These are phyloP conservation scores for Trematomus bernacchii DNA, from an alignment of 2,797 vertebrate species.

Conservation along the genomic window DNA sequence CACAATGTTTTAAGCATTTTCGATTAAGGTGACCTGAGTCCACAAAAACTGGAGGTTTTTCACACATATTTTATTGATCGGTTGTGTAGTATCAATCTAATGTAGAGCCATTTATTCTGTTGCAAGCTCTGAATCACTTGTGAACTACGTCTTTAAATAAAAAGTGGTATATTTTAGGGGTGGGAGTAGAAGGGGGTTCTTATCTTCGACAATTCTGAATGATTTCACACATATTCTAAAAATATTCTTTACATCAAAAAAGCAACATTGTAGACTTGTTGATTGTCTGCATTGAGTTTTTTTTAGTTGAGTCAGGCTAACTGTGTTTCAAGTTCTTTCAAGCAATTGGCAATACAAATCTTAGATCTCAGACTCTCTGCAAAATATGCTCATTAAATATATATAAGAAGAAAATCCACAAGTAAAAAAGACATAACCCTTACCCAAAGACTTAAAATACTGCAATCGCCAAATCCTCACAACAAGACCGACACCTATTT, in stretches of 20 bases:
- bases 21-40: background rate
- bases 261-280: background rate
- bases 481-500: conserved; percentile 27
- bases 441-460: too few species aligned
- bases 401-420: background rate
- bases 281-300: background rate
- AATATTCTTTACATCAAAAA: background rate
- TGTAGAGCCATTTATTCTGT: background rate
- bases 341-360: background rate
- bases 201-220: background rate
- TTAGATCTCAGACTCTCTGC: background rate
- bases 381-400: background rate
- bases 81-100: background rate
- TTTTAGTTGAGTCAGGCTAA: too few species aligned
- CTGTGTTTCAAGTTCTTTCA: background rate
- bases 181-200: background rate
- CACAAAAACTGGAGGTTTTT: background rate
- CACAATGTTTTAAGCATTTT: background rate
- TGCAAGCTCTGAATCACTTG: background rate
- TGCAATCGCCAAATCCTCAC: conserved; percentile 75
- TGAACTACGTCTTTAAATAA: background rate
- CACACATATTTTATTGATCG: background rate
- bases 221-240: background rate
- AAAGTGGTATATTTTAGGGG: background rate
- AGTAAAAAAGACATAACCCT: background rate